phyloP scores from a whole-genome alignment of 2,113 vertebrate genomes.

The Planiliza haematocheilus region DNA sequence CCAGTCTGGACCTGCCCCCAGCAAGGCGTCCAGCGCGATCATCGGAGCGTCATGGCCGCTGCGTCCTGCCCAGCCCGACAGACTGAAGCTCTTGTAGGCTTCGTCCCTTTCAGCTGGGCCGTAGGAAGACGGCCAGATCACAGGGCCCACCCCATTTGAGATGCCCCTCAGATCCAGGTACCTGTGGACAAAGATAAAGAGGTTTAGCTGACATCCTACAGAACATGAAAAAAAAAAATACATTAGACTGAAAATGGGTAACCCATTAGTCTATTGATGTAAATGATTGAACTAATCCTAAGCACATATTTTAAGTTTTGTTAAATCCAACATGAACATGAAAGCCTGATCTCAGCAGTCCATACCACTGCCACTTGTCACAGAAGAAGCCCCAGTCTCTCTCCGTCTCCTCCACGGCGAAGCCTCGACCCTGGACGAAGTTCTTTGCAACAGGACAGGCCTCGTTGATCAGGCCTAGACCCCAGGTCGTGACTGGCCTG shows the following conservation, averaged over 20 bases:
- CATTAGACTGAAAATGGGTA: no score
- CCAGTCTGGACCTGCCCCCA: constrained; percentile 82
- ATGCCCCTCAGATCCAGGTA: constrained; percentile 84
- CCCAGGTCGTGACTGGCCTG: constrained; percentile 84
- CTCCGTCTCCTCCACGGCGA: constrained; percentile 74
- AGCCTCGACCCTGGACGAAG: constrained; percentile 74
- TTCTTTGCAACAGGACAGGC: constrained; percentile 83
- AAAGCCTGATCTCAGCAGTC: background rate
- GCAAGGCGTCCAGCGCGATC: constrained; percentile 87
- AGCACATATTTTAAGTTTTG: no score
- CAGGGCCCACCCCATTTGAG: constrained; percentile 76
- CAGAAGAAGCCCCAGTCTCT: constrained; percentile 86
- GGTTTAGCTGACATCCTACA: no score
- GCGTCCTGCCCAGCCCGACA: constrained; percentile 85
- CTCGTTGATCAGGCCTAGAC: constrained; percentile 82
- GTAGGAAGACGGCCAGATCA: constrained; percentile 68
- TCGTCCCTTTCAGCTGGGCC: constrained; percentile 83
- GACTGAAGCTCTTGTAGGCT: constrained; percentile 83
- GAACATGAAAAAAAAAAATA: no score
- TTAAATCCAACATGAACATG: constrained; percentile 10
- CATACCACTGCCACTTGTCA: constrained; percentile 86
- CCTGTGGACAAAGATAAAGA: constrained; percentile 67
- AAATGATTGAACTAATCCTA: no score
- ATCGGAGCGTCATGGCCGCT: constrained; percentile 90
- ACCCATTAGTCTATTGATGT: no score